Evolutionary conservation across 2,888 invertebrate species (phyloP).

Genomic region (Linyphia triangularis): DNA sequence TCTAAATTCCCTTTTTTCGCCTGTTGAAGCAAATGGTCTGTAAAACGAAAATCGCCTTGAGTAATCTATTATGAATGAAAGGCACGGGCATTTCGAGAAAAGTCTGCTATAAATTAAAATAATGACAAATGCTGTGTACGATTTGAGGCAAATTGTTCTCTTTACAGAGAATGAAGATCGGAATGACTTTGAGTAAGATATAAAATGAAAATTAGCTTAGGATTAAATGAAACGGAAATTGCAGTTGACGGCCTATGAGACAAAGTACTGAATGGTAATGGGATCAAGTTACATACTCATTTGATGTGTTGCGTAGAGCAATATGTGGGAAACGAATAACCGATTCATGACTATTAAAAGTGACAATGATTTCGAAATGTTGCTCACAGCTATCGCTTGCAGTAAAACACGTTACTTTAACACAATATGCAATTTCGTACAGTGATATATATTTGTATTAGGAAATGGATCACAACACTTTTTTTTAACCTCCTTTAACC

Average conservation of each 20-base stretch:
- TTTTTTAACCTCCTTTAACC: too few species aligned
- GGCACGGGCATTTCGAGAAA: constrained; percentile 49
- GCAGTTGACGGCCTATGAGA: constrained; percentile 13
- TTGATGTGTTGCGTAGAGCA: background rate
- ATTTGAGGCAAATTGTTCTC: constrained; percentile 24
- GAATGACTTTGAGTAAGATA: constrained; percentile 1
- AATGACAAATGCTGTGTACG: constrained; percentile 37
- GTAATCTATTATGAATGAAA: constrained; percentile 52
- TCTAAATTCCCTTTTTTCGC: constrained; percentile 51
- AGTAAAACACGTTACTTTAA: too few species aligned
- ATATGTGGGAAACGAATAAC: background rate
- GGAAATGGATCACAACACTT: too few species aligned
- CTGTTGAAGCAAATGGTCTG: constrained; percentile 62
- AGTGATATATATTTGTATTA: too few species aligned
- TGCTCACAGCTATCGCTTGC: too few species aligned
- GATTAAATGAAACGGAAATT: constrained; percentile 46
- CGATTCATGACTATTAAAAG: background rate
- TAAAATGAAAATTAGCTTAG: constrained; percentile 32
- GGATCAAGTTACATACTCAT: background rate
- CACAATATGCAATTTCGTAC: too few species aligned
- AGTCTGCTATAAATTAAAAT: constrained; percentile 54
- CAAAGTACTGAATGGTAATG: background rate
- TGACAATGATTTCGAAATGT: background rate
- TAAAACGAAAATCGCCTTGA: constrained; percentile 61
- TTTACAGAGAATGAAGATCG: constrained; percentile 2